These are phyloP conservation scores for Crossaster papposus DNA, from an alignment of 53 echinoderm and acorn worm genomes.

Conservation along the genomic window DNA sequence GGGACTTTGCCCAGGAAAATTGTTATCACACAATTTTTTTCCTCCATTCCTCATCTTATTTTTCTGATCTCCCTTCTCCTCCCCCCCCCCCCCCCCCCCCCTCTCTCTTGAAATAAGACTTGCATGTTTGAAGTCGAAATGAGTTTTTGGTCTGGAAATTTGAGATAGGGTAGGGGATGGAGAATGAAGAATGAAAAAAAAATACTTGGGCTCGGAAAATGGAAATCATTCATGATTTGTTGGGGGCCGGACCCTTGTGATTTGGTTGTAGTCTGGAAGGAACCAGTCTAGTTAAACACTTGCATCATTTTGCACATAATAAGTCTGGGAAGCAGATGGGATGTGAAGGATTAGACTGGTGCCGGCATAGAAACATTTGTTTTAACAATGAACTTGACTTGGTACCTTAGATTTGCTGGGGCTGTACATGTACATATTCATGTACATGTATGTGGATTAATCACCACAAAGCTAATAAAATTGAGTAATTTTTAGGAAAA, in stretches of 20 bases:
- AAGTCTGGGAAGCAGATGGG: too few species aligned
- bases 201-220: neutral
- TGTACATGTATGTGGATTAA: too few species aligned
- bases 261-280: neutral
- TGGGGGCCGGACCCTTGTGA: conserved; percentile 3
- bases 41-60: neutral
- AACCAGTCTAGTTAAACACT: neutral
- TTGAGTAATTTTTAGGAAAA: too few species aligned
- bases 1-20: conserved; percentile 29
- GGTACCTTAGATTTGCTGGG: too few species aligned
- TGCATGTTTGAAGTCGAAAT: conserved; percentile 2
- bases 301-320: neutral
- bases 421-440: too few species aligned
- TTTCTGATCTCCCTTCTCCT: neutral
- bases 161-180: neutral
- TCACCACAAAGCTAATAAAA: too few species aligned
- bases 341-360: neutral
- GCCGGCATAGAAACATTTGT: neutral
- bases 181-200: too few species aligned
- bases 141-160: conserved; percentile 16
- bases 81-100: neutral
- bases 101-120: neutral
- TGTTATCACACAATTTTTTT: conserved; percentile 28
- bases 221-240: conserved; percentile 7
- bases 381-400: too few species aligned